Conservation (phyloP, 2,113 vertebrate genomes). For the Sclerurus mexicanus region DNA sequence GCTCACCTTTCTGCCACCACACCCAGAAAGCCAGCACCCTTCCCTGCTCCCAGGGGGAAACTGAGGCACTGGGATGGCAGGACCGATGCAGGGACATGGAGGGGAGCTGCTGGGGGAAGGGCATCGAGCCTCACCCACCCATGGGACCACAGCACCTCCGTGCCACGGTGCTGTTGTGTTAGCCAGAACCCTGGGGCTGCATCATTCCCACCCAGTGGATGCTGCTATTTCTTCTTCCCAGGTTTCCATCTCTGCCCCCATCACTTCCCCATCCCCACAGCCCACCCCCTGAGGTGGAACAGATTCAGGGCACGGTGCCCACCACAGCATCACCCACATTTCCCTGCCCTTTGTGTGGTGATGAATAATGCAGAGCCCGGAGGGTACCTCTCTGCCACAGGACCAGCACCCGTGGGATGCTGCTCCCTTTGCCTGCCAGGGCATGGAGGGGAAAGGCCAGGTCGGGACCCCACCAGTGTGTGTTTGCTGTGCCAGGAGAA, state of each 20-base stretch:
- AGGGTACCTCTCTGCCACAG: accelerated
- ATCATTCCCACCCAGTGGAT: accelerated
- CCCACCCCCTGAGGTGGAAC: accelerated
- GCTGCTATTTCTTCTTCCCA: background rate
- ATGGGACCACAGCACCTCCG: accelerated
- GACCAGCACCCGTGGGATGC: accelerated
- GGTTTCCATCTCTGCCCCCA: background rate
- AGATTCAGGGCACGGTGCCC: accelerated
- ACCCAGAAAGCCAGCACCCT: background rate
- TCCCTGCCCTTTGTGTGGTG: background rate
- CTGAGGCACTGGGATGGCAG: background rate
- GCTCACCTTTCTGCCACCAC: background rate
- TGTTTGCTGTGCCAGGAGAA: constrained; percentile 28
- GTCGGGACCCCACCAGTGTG: background rate
- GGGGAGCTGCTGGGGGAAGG: background rate
- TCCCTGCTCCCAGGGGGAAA: background rate
- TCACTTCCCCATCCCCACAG: background rate
- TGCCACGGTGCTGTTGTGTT: background rate
- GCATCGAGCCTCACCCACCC: background rate
- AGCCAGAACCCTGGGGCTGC: accelerated
- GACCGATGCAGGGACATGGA: accelerated
- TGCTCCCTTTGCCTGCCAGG: background rate
- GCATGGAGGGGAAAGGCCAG: background rate
- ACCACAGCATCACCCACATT: background rate
- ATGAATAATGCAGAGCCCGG: background rate